Base-by-base conservation (phyloP, 2,888 invertebrate genomes). In the Tanytarsus gracilentus region DNA sequence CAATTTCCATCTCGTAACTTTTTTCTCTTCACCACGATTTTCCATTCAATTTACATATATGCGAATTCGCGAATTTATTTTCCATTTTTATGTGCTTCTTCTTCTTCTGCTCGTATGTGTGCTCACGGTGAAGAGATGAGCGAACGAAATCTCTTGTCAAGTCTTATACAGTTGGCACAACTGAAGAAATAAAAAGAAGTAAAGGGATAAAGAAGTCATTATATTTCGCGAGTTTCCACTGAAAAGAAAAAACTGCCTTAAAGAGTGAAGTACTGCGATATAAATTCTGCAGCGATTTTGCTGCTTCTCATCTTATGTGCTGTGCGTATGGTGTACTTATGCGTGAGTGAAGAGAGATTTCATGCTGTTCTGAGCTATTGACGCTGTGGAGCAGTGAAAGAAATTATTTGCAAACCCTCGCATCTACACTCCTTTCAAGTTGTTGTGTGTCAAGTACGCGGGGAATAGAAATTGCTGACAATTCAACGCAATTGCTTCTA, bases 21-120 rank as follows among this genome's bases (percentile, higher is more conserved):
- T 11, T 2, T 14, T 40, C 40, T 40, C 21, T 40, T 40, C 40
- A 40, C 40, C 40, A 40, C 21, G 40, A 40, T 40, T 40, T 40
- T 40, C 40, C 40, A 40, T 40, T 40, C 40, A 40, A 40, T 40
- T 40, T 40, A 40, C 40, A 40, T 40, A 40, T 40, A 40, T 40
- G 40, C 21, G 40, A 40, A 40, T 40, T 40, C 40, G 40, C 40
- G 40, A 40, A 40, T 14, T 40, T 40, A 9, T 40, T 18, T 40
- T 40, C 40, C 40, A 40, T 49, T 49, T 21, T 40, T 16, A 14
- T 40, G 40, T 18, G 16, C 11, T 14, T 48, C 18, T 23, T 40
- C 5, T 40, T 40, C 8, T 48, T 48, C 25, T 48, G 3, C 18
- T 52, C 18, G 18, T 52, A 21, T 33, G 30, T 52, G 16, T 30